Conservation (phyloP, 2,797 vertebrate genomes). For the Sparus aurata region DNA sequence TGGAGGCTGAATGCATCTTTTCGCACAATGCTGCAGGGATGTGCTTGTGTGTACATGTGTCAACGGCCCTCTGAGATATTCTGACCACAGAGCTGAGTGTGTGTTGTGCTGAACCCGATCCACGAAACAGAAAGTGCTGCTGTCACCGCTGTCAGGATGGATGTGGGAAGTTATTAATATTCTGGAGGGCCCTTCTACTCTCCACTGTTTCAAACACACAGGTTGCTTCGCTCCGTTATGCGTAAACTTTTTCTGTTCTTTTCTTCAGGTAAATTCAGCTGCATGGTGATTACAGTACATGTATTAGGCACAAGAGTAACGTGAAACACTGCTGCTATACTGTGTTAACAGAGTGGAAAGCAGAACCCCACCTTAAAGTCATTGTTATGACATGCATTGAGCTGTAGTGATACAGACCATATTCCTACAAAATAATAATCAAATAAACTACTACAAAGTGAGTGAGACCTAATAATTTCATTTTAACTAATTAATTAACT, state of each 20-base stretch:
- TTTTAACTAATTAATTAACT: too few relatives aligned
- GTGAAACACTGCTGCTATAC: too few relatives aligned
- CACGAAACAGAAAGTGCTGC: constrained; percentile 2
- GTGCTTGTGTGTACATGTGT: not conserved
- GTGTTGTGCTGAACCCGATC: not conserved
- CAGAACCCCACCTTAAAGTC: too few relatives aligned
- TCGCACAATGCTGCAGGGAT: too few relatives aligned
- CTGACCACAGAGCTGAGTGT: not conserved
- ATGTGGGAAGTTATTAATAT: not conserved
- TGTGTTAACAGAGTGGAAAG: too few relatives aligned
- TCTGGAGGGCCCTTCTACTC: not conserved
- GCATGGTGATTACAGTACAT: not conserved
- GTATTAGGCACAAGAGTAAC: too few relatives aligned
- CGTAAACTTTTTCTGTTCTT: not conserved
- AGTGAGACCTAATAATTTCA: not conserved
- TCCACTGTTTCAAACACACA: not conserved
- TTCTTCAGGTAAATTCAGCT: not conserved
- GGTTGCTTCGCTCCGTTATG: not conserved
- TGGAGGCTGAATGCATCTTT: not conserved
- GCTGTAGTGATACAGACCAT: not conserved
- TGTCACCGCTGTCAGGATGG: not conserved
- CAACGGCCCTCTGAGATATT: constrained; percentile 6
- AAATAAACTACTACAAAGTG: not conserved
- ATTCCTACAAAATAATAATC: not conserved
- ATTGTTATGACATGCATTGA: not conserved